phyloP scores from a whole-genome alignment of 2,888 invertebrate genomes.

The Tinea pellionella region DNA sequence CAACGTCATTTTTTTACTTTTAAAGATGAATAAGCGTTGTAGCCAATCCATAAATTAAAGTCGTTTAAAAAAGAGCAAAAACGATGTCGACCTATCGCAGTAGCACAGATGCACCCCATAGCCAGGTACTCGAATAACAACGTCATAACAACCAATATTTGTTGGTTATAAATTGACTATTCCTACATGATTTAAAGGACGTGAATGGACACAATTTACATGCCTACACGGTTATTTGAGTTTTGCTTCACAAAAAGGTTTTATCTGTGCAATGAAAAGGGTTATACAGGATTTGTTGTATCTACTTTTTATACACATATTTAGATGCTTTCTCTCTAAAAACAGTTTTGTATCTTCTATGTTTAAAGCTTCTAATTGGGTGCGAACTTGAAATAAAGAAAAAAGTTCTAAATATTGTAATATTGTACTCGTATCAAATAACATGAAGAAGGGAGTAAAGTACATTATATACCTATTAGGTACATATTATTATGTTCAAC shows the following conservation, averaged over 20 bases:
- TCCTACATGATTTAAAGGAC: neutral
- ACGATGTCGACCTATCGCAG: neutral
- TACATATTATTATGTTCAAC: too few relatives aligned
- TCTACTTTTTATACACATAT: too few relatives aligned
- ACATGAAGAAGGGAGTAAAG: too few relatives aligned
- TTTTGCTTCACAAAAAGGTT: neutral
- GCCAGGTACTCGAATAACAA: neutral
- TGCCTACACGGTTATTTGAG: neutral
- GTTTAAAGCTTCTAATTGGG: too few relatives aligned
- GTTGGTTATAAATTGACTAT: constrained; percentile 5
- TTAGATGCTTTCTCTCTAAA: too few relatives aligned
- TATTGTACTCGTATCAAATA: too few relatives aligned
- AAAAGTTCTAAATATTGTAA: too few relatives aligned
- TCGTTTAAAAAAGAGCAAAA: neutral
- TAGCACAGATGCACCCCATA: neutral
- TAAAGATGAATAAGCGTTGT: neutral
- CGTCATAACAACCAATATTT: neutral
- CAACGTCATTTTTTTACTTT: too few relatives aligned
- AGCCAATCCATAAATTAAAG: neutral
- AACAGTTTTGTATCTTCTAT: too few relatives aligned
- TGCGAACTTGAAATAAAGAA: too few relatives aligned
- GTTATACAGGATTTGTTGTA: neutral
- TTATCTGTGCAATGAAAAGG: neutral
- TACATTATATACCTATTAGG: too few relatives aligned
- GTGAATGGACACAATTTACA: neutral